Evolutionary conservation across 2,888 invertebrate species (phyloP), one percentile per base, ranked within the genome.

Genomic region (Augochlorella aurata): DNA sequence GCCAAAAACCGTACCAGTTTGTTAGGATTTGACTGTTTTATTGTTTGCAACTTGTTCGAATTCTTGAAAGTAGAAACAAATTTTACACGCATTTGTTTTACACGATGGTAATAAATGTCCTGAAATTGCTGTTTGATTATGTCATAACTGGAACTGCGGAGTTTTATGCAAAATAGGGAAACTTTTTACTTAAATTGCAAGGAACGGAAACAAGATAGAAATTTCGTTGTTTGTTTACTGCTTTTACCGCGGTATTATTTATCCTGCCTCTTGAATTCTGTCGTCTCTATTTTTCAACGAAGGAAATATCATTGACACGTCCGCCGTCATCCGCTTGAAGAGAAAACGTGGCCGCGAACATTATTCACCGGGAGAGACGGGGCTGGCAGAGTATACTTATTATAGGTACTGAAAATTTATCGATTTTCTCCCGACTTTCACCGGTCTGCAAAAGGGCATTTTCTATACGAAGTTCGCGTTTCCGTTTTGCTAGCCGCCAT

Each of bases 361-460:
- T 63, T 16, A 38, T 63, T 63, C 61, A 38, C 9, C 16, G 29
- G 29, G 18, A 18, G 29, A 38, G 38, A 18, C 38, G 38, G 1
- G 18, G 38, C 61, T 9, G 3, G 38, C 38, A 63, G 29, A 29
- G 29, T 63, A 63, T 10, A 63, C 61, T 18, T 63, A 38, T 63
- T 63, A 29, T 9, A 38, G 9, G 18, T 58, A 24, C 38, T 38
- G 61, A 63, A 63, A 63, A 63, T 63, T 38, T 63, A 63, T 63
- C 61, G 61, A 63, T 63, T 63, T 63, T 63, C 61, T 63, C 61
- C 18, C 29, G 2, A 38, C 61, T 63, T 63, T 63, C 61, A 63
- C 61, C 61, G 61, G 16, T 63, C 29, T 38, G 61, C 61, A 63
- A 63, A 63, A 63, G 61, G 61, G 61, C 61, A 63, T 63, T 38